Conservation (phyloP, 1,140 invertebrate species). For the Tribolium madens region DNA sequence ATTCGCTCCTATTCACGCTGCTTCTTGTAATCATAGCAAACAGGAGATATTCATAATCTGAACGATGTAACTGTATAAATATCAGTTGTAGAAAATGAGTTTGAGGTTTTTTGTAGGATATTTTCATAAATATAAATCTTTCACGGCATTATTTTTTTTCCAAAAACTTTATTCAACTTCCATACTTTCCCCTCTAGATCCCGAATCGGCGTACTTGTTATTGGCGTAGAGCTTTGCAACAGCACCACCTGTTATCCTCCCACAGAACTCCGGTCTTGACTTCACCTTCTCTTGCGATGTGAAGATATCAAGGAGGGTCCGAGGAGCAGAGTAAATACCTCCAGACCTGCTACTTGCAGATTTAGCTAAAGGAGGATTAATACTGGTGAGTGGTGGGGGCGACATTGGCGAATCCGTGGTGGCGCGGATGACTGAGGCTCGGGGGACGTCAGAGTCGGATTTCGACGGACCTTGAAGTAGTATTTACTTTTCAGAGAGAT, state of each 20-base stretch:
- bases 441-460: conserved; percentile 64
- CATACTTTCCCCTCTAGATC: conserved; percentile 57
- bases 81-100: conserved; percentile 65
- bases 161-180: conserved; percentile 63
- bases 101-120: conserved; percentile 65
- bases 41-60: conserved; percentile 51
- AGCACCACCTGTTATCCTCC: conserved; percentile 75
- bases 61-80: conserved; percentile 56
- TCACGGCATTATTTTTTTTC: conserved; percentile 57
- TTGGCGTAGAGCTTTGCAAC: conserved; percentile 85
- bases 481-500: too few relatives aligned
- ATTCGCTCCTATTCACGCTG: conserved; percentile 46
- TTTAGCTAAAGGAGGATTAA: conserved; percentile 58
- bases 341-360: conserved; percentile 45
- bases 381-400: conserved; percentile 71
- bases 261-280: conserved; percentile 82
- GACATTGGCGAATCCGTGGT: conserved; percentile 87
- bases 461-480: conserved; percentile 51
- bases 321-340: conserved; percentile 62
- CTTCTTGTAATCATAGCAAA: conserved; percentile 49
- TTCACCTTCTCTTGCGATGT: conserved; percentile 70
- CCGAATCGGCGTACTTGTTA: conserved; percentile 69
- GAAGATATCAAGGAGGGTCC: conserved; percentile 77
- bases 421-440: conserved; percentile 79
- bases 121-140: conserved; percentile 66